Evolutionary conservation across 2,797 vertebrate species (phyloP).

Genomic region (Lagorchestes hirsutus): DNA sequence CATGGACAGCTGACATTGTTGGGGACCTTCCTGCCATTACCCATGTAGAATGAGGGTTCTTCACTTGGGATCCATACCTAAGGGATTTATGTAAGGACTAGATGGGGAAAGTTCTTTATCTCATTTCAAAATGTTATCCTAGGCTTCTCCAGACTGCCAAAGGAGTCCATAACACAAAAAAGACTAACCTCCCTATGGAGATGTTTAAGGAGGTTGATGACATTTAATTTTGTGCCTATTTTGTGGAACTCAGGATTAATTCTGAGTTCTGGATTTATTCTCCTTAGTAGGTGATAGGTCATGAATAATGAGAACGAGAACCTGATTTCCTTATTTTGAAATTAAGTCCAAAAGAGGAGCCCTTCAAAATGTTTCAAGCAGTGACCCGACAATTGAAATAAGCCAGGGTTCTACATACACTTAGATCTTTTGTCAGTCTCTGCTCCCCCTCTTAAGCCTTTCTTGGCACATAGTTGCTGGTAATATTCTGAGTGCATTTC

Average conservation of each 20-base stretch:
- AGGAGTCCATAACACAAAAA: not conserved
- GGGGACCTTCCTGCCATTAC: not conserved
- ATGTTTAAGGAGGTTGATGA: not conserved
- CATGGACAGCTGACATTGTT: not conserved
- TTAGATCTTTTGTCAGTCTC: not conserved
- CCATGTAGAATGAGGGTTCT: not conserved
- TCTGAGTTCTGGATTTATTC: constrained; percentile 11
- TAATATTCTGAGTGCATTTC: constrained; percentile 29
- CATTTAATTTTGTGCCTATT: not conserved
- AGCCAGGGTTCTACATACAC: not conserved
- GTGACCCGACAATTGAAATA: not conserved
- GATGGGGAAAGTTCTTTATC: not conserved
- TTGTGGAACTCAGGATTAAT: not conserved
- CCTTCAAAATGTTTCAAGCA: not conserved
- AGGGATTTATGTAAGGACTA: not conserved
- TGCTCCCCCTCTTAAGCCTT: constrained; percentile 29
- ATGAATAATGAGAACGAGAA: not conserved
- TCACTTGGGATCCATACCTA: not conserved
- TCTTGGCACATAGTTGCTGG: not conserved
- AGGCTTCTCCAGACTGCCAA: not conserved
- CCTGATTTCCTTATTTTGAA: not conserved
- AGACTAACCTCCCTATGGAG: not conserved
- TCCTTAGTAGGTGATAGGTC: constrained; percentile 7
- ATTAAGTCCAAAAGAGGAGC: not conserved
- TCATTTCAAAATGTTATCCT: not conserved